Evolutionary conservation across 2,888 invertebrate genomes (phyloP).

Genomic region (Drosophila nr. fundita): DNA sequence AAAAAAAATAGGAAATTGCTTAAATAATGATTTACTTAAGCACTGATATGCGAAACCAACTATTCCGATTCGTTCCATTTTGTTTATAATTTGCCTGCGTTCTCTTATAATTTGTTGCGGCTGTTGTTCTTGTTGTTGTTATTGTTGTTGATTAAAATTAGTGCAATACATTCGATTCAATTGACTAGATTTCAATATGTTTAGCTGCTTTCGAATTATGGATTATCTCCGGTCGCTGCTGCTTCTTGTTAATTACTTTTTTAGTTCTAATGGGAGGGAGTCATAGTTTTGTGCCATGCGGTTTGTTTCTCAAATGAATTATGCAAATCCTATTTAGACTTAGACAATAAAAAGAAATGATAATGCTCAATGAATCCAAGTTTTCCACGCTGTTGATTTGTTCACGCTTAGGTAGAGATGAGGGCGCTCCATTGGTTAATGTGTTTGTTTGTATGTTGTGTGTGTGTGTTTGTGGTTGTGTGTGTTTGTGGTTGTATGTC

Average conservation of each 20-base stretch:
- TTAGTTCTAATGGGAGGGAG: slow-evolving; percentile 69
- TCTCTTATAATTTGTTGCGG: slow-evolving; percentile 23
- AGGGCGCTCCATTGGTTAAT: slow-evolving; percentile 48
- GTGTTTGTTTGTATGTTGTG: slow-evolving; percentile 13
- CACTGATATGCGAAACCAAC: slow-evolving; percentile 72
- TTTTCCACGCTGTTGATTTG: slow-evolving; percentile 53
- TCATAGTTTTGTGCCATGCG: slow-evolving; percentile 54
- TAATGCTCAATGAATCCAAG: slow-evolving; percentile 65
- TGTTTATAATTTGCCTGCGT: slow-evolving; percentile 31
- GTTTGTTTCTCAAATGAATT: slow-evolving; percentile 23
- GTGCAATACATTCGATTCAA: slow-evolving; percentile 79
- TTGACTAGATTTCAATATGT: slow-evolving; percentile 79
- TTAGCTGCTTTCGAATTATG: slow-evolving; percentile 61
- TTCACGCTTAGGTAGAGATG: slow-evolving; percentile 56
- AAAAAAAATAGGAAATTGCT: slow-evolving; percentile 69
- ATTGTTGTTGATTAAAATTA: slow-evolving; percentile 55
- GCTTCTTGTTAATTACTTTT: slow-evolving; percentile 32
- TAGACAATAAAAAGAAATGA: slow-evolving; percentile 42
- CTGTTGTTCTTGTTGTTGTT: slow-evolving; percentile 7
- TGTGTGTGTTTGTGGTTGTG: slow-evolving; percentile 26
- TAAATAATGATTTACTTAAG: slow-evolving; percentile 52
- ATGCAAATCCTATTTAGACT: slow-evolving; percentile 50
- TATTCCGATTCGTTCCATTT: slow-evolving; percentile 10
- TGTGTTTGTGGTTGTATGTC: slow-evolving; percentile 19
- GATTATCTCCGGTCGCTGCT: slow-evolving; percentile 40